These are phyloP conservation scores for Tortrix viridana DNA, from an alignment of 2,888 invertebrate genomes.

Conservation along the genomic window DNA sequence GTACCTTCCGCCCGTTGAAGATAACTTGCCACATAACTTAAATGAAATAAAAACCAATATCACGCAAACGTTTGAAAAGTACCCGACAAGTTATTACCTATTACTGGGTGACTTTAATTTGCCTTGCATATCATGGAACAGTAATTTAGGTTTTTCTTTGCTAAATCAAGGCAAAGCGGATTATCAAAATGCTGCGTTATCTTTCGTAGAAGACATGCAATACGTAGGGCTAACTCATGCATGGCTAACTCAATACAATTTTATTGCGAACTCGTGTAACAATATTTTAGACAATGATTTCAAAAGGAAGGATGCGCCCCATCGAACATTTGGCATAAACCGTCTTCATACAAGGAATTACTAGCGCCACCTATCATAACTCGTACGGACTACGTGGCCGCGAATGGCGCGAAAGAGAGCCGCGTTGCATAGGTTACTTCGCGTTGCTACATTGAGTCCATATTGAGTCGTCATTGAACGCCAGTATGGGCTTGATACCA, in stretches of 20 bases:
- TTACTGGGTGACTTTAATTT: not conserved
- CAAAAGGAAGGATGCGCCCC: no score
- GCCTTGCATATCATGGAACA: not conserved
- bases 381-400: no score
- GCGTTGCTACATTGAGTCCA: no score
- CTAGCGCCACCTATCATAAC: no score
- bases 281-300: not conserved
- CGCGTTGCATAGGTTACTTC: no score
- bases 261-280: not conserved
- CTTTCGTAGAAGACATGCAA: not conserved
- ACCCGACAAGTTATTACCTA: not conserved
- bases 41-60: not conserved
- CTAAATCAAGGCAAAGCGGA: not conserved
- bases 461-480: no score
- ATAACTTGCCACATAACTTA: no score
- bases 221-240: not conserved
- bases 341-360: no score
- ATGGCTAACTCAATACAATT: not conserved
- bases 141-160: not conserved
- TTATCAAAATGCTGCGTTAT: not conserved
- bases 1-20: no score
- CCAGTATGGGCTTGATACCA: no score
- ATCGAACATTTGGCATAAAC: no score
- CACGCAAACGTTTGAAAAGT: not conserved
- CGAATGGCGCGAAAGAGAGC: no score